Base-by-base conservation (phyloP, 2,888 invertebrate species). In the Drosophila mulleri region DNA sequence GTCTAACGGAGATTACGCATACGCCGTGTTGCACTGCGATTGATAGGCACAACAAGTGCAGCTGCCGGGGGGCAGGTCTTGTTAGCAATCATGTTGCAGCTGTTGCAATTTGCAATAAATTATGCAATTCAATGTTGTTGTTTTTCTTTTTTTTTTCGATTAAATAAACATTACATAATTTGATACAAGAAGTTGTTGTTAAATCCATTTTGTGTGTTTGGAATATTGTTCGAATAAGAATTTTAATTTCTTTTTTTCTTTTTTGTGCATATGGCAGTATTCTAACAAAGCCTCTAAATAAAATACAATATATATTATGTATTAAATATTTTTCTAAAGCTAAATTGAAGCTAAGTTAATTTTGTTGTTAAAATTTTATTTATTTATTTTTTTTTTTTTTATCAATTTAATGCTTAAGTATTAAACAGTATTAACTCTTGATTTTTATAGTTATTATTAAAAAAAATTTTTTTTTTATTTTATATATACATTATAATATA, bases 1-100 rank as follows among this genome's bases (percentile, higher is more conserved):
- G 59, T 57, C 64, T 42, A 62, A 67, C 59, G 62, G n/a, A 64
- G 53, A 79, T 60, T 65, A 80, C 41, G 71, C 59, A 75, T 71
- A 66, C 76, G 76, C 65, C 39, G 44, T 50, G 78, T 54, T 53
- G 58, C 39, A 57, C 62, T 42, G 16, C 47, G 48, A 54, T 7
- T 42, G 44, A 42, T 39, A 37, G 18, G 56, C 18, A 12, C n/a
- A 45, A 20, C 6, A 20, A 11, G 32, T 6, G 42, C 14, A 2
- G 9, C 2, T 5, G 52, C 20, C 20, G 9, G 9, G 32, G 44
- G 3, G 12, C n/a, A 44, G 32, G 5, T 7, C 39, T 23, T 52
- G 50, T 37, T 44, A 16, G 39, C 45, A 53, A 45, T 73, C 37
- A 42, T 50, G n/a, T 29, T n/a, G 54, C 74, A 75, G 66, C 62